phyloP scores from a whole-genome alignment of 2,113 vertebrate species.

The Coptodon rendalli region DNA sequence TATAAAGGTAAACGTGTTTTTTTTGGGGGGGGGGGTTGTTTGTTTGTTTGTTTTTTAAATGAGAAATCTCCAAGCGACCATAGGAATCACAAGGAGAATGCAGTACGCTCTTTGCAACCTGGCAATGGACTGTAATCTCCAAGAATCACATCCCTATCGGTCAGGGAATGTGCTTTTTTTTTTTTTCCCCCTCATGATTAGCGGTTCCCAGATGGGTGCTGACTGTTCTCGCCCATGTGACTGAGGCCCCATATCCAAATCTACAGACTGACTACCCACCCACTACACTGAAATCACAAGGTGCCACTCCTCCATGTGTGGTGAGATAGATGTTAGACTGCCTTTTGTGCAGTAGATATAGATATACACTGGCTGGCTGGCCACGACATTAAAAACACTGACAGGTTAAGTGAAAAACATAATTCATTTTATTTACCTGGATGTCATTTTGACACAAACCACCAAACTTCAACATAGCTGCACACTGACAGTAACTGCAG shows the following conservation, averaged over 20 bases:
- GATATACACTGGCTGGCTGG: fast-evolving
- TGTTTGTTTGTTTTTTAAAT: neutral
- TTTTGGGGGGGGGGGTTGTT: neutral
- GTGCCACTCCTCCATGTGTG: neutral
- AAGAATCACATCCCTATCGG: neutral
- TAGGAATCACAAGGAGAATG: neutral
- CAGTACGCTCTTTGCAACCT: neutral
- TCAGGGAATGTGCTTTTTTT: fast-evolving
- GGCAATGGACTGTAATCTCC: fast-evolving
- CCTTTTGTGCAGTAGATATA: neutral
- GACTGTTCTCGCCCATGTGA: neutral
- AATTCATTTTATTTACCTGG: neutral
- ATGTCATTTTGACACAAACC: neutral
- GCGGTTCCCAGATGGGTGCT: neutral
- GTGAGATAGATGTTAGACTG: neutral
- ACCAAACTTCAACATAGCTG: neutral
- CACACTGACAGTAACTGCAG: neutral
- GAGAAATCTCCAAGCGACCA: neutral
- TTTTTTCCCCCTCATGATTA: fast-evolving
- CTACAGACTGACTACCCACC: neutral
- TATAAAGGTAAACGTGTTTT: neutral
- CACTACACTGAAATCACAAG: neutral
- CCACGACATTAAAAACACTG: neutral
- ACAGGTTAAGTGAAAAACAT: neutral
- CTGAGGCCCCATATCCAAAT: neutral